Evolutionary conservation across 2,797 vertebrate genomes (phyloP), one percentile per base, ranked within the genome.

Genomic region (Gallinago nigripennis): DNA sequence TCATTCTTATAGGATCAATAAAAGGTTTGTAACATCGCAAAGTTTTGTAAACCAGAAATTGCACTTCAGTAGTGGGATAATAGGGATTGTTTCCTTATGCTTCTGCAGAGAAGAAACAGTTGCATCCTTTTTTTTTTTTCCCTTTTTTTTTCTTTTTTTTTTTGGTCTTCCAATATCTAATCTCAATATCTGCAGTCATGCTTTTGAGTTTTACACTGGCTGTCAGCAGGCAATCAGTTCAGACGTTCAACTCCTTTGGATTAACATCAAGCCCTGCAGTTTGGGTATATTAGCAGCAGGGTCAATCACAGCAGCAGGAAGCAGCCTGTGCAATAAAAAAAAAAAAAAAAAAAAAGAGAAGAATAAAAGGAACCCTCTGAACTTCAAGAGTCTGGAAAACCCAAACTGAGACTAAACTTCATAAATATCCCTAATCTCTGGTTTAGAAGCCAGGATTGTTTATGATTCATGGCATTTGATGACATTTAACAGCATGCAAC

Each of bases 401-500:
- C 91, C 92, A 95, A 97, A 96, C 78, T 93, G 86, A 94, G 91
- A 95, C 95, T 95, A 96, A 95, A 94, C 96, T 92, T 94, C 92
- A 94, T 94, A 95, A 96, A 95, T 96, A 95, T 96, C 95, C 73
- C 82, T 96, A 97, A 97, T 94, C 94, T 95, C 91, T 95, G 94
- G 92, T 92, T 94, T 91, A 95, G 94, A 94, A 92, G 86, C 82
- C 79, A 91, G 87, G 95, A 96, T 96, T 97, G 95, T 96, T 97
- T 96, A 96, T 96, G 92, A 97, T 94, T 94, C 94, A 91, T 95
- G 95, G 73, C 94, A 94, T 90, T 96, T 97, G 91, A 95, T 96
- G 93, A 95, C 92, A 96, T 92, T 92, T 96, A 97, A 92, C 92
- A 97, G 86, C 81, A 84, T 91, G 89, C 94, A 96, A 94, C 69